Evolutionary conservation across 2,888 invertebrate species (phyloP).

Genomic region (Latrodectus elegans): DNA sequence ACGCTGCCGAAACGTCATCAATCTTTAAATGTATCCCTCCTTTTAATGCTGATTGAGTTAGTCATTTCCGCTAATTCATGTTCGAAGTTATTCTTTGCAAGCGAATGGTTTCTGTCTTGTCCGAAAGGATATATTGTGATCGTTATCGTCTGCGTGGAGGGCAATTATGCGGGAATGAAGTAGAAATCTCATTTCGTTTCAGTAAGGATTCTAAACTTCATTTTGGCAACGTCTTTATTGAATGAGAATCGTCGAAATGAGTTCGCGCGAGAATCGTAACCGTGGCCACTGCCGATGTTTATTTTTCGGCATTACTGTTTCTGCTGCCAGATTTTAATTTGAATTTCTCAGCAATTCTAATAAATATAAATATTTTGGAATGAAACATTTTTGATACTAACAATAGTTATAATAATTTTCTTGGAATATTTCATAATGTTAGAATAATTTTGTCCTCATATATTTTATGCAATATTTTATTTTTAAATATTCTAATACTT

Average conservation of each 20-base stretch:
- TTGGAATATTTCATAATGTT: no score
- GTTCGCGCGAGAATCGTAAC: not conserved
- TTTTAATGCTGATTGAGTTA: conserved; percentile 2
- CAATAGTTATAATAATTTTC: no score
- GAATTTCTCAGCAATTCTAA: no score
- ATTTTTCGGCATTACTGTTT: no score
- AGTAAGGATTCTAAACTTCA: not conserved
- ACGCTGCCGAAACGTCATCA: not conserved
- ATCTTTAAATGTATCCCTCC: not conserved
- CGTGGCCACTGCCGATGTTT: no score
- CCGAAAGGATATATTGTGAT: conserved; percentile 17
- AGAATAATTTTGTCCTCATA: no score
- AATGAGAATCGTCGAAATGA: not conserved
- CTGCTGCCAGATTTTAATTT: no score
- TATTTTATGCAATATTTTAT: no score
- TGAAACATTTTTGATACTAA: no score
- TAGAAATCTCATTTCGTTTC: not conserved
- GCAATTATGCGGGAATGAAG: conserved; percentile 16
- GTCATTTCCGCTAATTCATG: conserved; percentile 5
- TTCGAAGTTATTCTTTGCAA: not conserved
- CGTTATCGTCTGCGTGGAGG: conserved; percentile 27
- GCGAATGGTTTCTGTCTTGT: conserved; percentile 2
- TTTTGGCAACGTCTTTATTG: conserved; percentile 5
- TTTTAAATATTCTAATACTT: no score
- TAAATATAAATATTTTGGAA: no score